A percentile compares a stretch with the other conserved stretches of the same genome.
Conservation (phyloP, 2,888 invertebrate species). For the Beris morrisii region DNA sequence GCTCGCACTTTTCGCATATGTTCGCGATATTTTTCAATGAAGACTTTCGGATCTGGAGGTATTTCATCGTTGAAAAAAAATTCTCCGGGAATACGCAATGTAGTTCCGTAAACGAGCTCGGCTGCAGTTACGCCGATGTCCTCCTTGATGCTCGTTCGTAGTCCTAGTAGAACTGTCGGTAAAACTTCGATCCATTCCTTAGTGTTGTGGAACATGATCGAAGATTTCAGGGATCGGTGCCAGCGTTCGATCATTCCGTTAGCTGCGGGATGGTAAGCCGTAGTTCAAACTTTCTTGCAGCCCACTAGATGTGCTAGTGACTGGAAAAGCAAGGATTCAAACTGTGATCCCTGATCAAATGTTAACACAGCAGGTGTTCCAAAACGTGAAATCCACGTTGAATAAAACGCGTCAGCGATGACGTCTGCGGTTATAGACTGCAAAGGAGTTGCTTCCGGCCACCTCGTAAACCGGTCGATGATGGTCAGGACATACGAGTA, state of each 20-base stretch:
- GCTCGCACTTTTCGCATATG: too few species aligned
- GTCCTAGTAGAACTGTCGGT: slow-evolving; percentile 1
- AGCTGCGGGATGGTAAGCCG: slow-evolving; percentile 49
- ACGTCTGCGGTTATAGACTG: slow-evolving; percentile 41
- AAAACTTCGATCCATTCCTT: slow-evolving; percentile 4
- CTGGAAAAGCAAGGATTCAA: slow-evolving; percentile 47
- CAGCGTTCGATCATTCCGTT: slow-evolving; percentile 53
- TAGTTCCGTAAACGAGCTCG: too few species aligned
- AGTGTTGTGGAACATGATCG: slow-evolving; percentile 5
- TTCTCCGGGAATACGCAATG: too few species aligned
- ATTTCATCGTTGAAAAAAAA: too few species aligned
- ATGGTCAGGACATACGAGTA: slow-evolving; percentile 47
- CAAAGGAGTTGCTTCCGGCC: slow-evolving; percentile 43
- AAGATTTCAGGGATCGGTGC: slow-evolving; percentile 49
- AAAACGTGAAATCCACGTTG: slow-evolving; percentile 53
- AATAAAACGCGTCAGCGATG: slow-evolving; percentile 46
- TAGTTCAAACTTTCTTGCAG: slow-evolving; percentile 43
- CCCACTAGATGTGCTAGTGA: slow-evolving; percentile 43
- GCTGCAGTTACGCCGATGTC: not conserved
- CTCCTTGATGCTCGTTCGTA: slow-evolving; percentile 10
- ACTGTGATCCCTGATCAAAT: slow-evolving; percentile 51
- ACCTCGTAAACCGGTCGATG: slow-evolving; percentile 41
- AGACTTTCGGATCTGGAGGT: too few species aligned
- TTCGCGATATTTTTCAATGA: too few species aligned
- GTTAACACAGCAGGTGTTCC: slow-evolving; percentile 51